phyloP scores from a whole-genome alignment of 1,140 invertebrate species.

The Bombus balteatus region DNA sequence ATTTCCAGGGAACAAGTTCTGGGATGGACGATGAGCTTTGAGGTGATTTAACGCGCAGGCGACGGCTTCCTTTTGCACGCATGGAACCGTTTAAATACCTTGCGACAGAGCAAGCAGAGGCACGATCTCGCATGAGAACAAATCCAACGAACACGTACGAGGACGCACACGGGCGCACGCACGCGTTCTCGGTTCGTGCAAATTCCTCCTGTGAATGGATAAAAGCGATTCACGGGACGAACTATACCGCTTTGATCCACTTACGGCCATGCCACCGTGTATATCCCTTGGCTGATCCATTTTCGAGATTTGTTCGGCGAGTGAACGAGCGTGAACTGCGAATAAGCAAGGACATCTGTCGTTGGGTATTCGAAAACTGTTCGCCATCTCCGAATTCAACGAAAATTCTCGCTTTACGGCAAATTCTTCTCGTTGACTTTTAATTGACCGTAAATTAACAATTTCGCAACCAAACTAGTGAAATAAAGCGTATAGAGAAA shows the following conservation, averaged over 20 bases:
- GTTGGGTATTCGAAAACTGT: not conserved
- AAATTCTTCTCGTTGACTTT: not conserved
- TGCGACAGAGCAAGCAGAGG: not conserved
- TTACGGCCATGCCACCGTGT: conserved; percentile 23
- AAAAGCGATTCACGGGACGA: conserved; percentile 43
- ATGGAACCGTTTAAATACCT: conserved; percentile 3
- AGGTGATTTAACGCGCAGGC: not conserved
- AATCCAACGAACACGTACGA: conserved; percentile 1
- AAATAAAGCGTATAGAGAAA: no score
- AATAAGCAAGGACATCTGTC: not conserved
- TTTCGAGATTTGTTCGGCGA: conserved; percentile 35
- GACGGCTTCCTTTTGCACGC: not conserved
- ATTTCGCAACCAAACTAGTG: no score
- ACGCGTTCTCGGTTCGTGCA: conserved; percentile 27
- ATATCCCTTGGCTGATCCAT: conserved; percentile 13
- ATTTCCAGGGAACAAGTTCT: not conserved
- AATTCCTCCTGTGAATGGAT: conserved; percentile 45
- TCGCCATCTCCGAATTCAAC: not conserved
- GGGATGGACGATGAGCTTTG: not conserved
- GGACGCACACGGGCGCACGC: not conserved
- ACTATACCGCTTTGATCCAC: conserved; percentile 51
- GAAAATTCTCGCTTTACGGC: not conserved
- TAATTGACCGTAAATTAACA: no score
- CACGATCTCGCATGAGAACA: not conserved
- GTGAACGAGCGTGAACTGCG: not conserved